Percentiles rank a stretch among this genome's conserved stretches.
Conservation (phyloP, 2,888 invertebrate genomes). For the Leptodirus hochenwartii region DNA sequence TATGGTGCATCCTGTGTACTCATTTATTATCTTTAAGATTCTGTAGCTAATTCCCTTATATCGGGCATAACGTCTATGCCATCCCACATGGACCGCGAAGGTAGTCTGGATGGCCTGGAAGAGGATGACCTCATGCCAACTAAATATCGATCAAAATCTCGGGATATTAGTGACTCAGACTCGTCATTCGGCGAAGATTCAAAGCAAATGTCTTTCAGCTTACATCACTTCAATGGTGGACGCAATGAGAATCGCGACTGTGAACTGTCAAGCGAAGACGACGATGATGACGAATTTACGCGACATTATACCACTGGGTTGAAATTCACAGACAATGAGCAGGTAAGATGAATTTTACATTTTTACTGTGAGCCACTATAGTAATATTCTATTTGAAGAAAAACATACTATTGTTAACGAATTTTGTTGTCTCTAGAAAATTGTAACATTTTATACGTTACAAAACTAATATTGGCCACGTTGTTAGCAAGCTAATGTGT, state of each 20-base stretch:
- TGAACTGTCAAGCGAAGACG: slow-evolving; percentile 13
- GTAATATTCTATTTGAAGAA: too few relatives aligned
- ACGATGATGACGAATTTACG: slow-evolving; percentile 24
- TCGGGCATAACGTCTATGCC: slow-evolving; percentile 25
- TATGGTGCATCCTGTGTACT: neutral
- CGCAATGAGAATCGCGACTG: slow-evolving; percentile 26
- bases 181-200: slow-evolving; percentile 15
- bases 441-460: too few relatives aligned
- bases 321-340: slow-evolving; percentile 19
- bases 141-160: slow-evolving; percentile 10
- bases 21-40: slow-evolving; percentile 17
- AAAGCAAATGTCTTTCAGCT: slow-evolving; percentile 24
- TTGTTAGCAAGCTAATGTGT: too few relatives aligned
- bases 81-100: slow-evolving; percentile 23
- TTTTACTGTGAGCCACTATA: too few relatives aligned
- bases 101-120: slow-evolving; percentile 19
- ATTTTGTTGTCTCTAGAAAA: too few relatives aligned
- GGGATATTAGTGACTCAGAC: slow-evolving; percentile 20
- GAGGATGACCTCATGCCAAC: slow-evolving; percentile 23
- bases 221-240: slow-evolving; percentile 25
- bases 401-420: too few relatives aligned
- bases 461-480: too few relatives aligned
- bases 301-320: slow-evolving; percentile 20
- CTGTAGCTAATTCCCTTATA: slow-evolving; percentile 21
- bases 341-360: too few relatives aligned